Evolutionary conservation across 2,113 vertebrate species (phyloP).

Genomic region (Plecturocebus donacophilus): DNA sequence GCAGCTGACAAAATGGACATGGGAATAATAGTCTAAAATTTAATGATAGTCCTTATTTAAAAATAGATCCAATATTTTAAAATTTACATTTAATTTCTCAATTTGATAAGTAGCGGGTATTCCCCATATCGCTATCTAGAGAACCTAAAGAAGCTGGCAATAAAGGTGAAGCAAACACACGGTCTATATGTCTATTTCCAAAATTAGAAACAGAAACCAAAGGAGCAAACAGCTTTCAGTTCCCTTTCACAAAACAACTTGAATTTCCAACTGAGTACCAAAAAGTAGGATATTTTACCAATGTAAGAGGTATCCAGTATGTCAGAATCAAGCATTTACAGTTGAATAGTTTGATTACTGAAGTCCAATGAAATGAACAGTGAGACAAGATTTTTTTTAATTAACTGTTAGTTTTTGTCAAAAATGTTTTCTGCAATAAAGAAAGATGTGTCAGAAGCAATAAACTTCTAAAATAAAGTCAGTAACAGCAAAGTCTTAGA

Average conservation of each 20-base stretch:
- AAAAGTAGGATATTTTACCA: neutral
- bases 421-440: neutral
- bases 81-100: neutral
- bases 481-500: neutral
- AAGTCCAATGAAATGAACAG: neutral
- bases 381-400: neutral
- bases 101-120: neutral
- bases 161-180: neutral
- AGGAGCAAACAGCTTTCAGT: neutral
- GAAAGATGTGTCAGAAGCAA: neutral
- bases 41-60: neutral
- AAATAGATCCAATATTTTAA: neutral
- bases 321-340: neutral
- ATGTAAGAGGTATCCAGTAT: neutral
- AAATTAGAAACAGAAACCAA: neutral
- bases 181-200: neutral
- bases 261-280: neutral
- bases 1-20: accelerated
- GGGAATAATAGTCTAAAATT: neutral
- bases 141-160: neutral
- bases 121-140: neutral
- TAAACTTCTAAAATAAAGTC: neutral
- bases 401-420: neutral
- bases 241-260: neutral
- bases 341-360: neutral